Conservation (phyloP, 2,888 invertebrate genomes). For the Macrosiphum euphorbiae region DNA sequence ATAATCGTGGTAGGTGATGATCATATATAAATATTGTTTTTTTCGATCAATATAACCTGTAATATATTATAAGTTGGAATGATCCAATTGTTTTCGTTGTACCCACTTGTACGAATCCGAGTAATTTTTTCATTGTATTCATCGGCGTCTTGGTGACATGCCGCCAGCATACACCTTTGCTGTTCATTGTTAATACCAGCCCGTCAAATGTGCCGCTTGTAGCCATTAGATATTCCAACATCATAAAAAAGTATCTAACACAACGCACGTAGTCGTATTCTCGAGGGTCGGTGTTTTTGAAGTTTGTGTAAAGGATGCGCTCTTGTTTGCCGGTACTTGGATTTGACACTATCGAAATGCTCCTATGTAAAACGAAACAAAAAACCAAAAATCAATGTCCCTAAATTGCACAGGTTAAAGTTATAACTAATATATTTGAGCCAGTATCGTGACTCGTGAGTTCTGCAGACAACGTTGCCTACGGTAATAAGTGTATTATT, state of each 20-base stretch:
- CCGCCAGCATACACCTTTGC: conserved; percentile 31
- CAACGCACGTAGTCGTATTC: conserved; percentile 10
- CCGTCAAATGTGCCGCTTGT: conserved; percentile 52
- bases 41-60: background rate
- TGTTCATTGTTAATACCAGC: conserved; percentile 3
- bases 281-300: conserved; percentile 30
- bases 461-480: background rate
- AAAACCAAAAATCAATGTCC: background rate
- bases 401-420: background rate
- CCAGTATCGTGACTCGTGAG: background rate
- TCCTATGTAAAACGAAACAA: background rate
- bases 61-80: background rate
- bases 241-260: conserved; percentile 40
- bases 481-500: background rate
- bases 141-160: conserved; percentile 51
- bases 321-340: background rate
- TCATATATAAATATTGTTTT: background rate
- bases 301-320: conserved; percentile 21
- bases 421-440: background rate
- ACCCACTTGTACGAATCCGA: conserved; percentile 49
- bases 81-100: background rate
- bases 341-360: background rate
- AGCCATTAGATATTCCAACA: conserved; percentile 15
- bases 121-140: conserved; percentile 4
- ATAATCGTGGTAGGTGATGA: background rate